A percentile compares a stretch with the other conserved stretches of the same genome.
Conservation (phyloP, 2,113 vertebrate genomes). For the Helogale parvula region DNA sequence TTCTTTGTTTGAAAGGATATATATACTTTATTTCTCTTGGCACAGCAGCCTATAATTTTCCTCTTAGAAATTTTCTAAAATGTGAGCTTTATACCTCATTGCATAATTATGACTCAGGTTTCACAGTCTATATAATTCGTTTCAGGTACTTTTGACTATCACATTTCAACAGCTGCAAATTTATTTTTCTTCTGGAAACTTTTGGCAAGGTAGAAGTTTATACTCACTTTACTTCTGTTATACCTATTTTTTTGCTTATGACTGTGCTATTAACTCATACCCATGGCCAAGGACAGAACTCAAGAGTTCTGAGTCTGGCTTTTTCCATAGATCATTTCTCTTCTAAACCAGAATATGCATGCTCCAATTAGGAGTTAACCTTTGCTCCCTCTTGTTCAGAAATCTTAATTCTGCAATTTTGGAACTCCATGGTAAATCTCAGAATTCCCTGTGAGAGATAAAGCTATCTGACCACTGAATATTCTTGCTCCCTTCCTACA, state of each 20-base stretch:
- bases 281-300: not conserved
- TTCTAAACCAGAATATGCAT: not conserved
- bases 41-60: not conserved
- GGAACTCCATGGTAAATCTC: not conserved
- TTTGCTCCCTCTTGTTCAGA: not conserved
- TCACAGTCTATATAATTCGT: not conserved
- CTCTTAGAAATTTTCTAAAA: not conserved
- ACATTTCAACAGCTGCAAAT: not conserved
- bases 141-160: not conserved
- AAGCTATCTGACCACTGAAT: not conserved
- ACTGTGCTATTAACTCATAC: not conserved
- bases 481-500: not conserved
- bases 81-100: not conserved
- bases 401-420: not conserved
- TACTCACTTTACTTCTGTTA: not conserved
- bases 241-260: not conserved
- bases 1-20: not conserved
- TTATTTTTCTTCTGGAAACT: conserved; percentile 33
- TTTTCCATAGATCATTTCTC: not conserved
- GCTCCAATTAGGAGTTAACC: not conserved
- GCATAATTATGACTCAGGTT: not conserved
- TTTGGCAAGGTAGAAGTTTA: not conserved
- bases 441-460: not conserved
- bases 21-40: not conserved
- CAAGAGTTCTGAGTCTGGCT: not conserved